Evolutionary conservation across 2,797 vertebrate species (phyloP).

Genomic region (Ptychadena robeensis): DNA sequence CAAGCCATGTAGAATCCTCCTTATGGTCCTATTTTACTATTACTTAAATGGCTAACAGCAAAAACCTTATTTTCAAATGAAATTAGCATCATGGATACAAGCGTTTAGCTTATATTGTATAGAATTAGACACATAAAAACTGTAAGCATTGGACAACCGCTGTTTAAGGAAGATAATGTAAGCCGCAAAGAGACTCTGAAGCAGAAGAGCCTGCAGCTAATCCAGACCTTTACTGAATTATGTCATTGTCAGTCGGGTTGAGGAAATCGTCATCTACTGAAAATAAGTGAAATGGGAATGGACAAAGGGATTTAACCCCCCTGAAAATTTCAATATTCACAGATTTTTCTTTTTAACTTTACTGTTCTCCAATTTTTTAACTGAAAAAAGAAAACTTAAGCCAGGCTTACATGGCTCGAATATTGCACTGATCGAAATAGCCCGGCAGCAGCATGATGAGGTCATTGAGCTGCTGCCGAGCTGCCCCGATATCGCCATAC

Average conservation of each 20-base stretch:
- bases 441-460: too few relatives aligned
- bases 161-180: neutral
- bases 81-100: neutral
- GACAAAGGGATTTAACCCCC: too few relatives aligned
- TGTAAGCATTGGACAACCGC: neutral
- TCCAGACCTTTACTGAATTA: neutral
- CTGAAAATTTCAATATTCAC: neutral
- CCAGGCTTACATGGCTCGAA: too few relatives aligned
- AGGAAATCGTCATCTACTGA: neutral
- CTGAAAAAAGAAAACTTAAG: too few relatives aligned
- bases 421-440: too few relatives aligned
- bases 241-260: neutral
- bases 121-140: neutral
- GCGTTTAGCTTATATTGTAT: neutral
- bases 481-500: too few relatives aligned
- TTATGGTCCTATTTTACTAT: too few relatives aligned
- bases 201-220: neutral
- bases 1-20: too few relatives aligned
- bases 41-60: neutral
- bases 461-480: too few relatives aligned
- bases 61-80: neutral
- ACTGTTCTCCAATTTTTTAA: neutral
- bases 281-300: neutral
- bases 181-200: neutral
- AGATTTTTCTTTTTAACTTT: neutral